Percentiles rank a stretch among this genome's conserved stretches.
Evolutionary conservation across 2,113 vertebrate genomes (phyloP).

Genomic region (Pseudorasbora parva): DNA sequence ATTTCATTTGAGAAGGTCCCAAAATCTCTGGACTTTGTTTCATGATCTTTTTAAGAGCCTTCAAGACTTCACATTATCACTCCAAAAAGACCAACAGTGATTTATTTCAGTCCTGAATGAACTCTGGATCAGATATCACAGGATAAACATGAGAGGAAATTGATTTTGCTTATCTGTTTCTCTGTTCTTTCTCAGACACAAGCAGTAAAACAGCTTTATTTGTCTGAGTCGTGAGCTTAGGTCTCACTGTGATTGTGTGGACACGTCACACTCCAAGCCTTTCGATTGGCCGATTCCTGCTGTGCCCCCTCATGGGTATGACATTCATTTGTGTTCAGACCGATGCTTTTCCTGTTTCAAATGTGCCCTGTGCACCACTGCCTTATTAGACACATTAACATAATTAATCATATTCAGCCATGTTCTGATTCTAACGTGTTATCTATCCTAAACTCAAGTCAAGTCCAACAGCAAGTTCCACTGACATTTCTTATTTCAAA

Average conservation of each 20-base stretch:
- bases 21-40: background rate
- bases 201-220: background rate
- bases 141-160: conserved; percentile 21
- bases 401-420: background rate
- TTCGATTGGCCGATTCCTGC: conserved; percentile 34
- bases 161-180: conserved; percentile 24
- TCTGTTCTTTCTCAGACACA: conserved; percentile 33
- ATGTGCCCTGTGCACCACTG: background rate
- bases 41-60: background rate
- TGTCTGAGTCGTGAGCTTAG: conserved; percentile 13
- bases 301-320: conserved; percentile 28
- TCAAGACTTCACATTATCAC: conserved; percentile 6
- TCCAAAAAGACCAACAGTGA: background rate
- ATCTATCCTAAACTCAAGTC: too few relatives aligned
- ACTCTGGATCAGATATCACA: conserved; percentile 27
- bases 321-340: conserved; percentile 48
- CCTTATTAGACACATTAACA: background rate
- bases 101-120: conserved; percentile 17
- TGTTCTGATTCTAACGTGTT: background rate
- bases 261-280: background rate
- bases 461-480: background rate
- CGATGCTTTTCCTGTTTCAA: conserved; percentile 45
- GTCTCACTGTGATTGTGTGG: conserved; percentile 12
- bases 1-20: background rate
- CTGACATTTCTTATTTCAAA: background rate